A percentile compares a stretch with the other conserved stretches of the same genome.
Conservation (phyloP, 2,797 vertebrate species). For the Pseudochirops cupreus region DNA sequence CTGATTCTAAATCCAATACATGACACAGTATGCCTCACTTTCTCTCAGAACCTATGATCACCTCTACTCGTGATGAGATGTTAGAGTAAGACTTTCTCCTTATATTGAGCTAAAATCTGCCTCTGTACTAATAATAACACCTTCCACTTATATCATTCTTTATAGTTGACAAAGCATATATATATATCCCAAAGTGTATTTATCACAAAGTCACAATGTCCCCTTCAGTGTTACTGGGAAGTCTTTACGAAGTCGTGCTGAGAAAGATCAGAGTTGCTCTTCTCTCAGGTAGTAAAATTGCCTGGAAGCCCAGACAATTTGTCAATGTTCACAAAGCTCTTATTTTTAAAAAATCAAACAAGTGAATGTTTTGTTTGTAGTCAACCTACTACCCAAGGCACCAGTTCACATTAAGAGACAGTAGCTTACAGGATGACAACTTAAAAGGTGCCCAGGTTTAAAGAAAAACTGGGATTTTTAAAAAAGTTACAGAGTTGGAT, state of each 20-base stretch:
- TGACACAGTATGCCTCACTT: background rate
- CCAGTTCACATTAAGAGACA: slow-evolving; percentile 28
- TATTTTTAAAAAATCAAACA: slow-evolving; percentile 66
- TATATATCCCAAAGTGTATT: slow-evolving; percentile 8
- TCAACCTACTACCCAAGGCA: slow-evolving; percentile 40
- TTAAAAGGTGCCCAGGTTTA: slow-evolving; percentile 47
- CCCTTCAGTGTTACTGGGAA: slow-evolving; percentile 39
- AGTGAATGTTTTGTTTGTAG: slow-evolving; percentile 57
- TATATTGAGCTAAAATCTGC: background rate
- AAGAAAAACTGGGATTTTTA: slow-evolving; percentile 43
- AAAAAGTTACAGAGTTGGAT: slow-evolving; percentile 39
- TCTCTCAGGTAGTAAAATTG: slow-evolving; percentile 31
- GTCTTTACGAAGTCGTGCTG: slow-evolving; percentile 10
- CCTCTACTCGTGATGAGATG: background rate
- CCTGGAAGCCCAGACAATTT: slow-evolving; percentile 39
- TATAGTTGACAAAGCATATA: slow-evolving; percentile 7
- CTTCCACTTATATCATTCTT: background rate
- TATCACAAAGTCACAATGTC: slow-evolving; percentile 47
- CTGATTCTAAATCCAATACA: background rate
- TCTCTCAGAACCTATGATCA: background rate
- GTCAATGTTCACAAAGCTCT: slow-evolving; percentile 42
- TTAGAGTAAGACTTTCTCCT: background rate
- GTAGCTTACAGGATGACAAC: slow-evolving; percentile 36
- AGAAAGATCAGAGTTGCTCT: slow-evolving; percentile 49
- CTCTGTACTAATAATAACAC: background rate